Evolutionary conservation across 2,113 vertebrate species (phyloP).

Genomic region (Todiramphus chloris): DNA sequence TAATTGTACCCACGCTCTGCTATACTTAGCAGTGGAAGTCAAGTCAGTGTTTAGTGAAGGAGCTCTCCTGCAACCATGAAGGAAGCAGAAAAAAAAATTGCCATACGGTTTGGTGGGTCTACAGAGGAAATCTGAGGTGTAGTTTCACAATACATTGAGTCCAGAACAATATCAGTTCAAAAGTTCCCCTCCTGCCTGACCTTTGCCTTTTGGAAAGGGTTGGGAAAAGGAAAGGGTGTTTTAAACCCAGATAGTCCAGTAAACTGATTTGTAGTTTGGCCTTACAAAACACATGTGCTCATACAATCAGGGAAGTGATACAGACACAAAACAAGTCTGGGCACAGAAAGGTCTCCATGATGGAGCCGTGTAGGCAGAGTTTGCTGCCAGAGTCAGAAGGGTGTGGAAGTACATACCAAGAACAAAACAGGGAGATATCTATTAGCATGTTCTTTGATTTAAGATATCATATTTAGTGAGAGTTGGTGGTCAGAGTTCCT

Average conservation of each 20-base stretch:
- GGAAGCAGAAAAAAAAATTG: constrained; percentile 60
- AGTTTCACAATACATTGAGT: constrained; percentile 24
- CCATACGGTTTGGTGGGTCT: accelerated
- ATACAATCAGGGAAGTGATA: neutral
- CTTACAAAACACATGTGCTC: neutral
- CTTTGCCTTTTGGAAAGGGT: constrained; percentile 8
- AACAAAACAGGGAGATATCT: neutral
- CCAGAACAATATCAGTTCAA: constrained; percentile 23
- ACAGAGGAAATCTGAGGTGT: constrained; percentile 50
- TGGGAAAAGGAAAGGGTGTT: constrained; percentile 30
- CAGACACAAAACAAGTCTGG: neutral
- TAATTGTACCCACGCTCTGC: neutral
- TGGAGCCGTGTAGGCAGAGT: neutral
- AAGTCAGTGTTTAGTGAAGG: neutral
- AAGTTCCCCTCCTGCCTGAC: constrained; percentile 37
- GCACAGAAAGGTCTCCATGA: neutral
- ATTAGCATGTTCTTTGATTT: neutral
- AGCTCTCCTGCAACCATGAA: constrained; percentile 20
- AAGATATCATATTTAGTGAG: neutral
- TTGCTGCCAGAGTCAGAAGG: neutral
- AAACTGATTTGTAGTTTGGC: neutral
- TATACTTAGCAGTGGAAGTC: constrained; percentile 55
- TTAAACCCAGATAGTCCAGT: neutral
- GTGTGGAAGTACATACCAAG: neutral
- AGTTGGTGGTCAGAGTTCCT: neutral